Evolutionary conservation across 2,888 invertebrate genomes (phyloP).

Genomic region (Buathra laborator): DNA sequence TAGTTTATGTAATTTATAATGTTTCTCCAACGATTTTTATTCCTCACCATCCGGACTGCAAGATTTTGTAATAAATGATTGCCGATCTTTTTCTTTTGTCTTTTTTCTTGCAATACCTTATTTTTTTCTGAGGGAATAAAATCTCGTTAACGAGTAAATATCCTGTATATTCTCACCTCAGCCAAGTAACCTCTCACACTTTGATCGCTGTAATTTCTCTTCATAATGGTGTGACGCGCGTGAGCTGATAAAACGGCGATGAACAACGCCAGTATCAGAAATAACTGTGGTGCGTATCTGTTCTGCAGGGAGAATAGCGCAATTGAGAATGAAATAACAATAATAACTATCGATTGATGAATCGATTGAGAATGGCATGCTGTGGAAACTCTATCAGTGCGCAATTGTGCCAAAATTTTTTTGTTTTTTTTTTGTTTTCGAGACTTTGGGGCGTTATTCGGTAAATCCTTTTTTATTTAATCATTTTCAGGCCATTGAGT

Average conservation of each 20-base stretch:
- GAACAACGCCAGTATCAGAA: constrained; percentile 60
- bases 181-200: constrained; percentile 93
- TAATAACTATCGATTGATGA: background rate
- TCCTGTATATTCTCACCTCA: constrained; percentile 87
- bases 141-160: too few relatives aligned
- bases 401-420: background rate
- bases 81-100: too few relatives aligned
- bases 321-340: constrained; percentile 22
- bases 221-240: constrained; percentile 84
- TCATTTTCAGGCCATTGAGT: too few relatives aligned
- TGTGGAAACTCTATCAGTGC: background rate
- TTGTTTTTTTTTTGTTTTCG: background rate
- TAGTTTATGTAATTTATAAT: too few relatives aligned
- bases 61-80: too few relatives aligned
- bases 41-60: too few relatives aligned
- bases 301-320: constrained; percentile 50
- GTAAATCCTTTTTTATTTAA: background rate
- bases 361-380: background rate
- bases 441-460: too few relatives aligned
- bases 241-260: constrained; percentile 62
- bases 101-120: too few relatives aligned
- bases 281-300: constrained; percentile 55
- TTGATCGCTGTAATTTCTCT: constrained; percentile 92
- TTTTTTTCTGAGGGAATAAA: too few relatives aligned
- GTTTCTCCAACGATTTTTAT: too few relatives aligned